Evolutionary conservation across 1,140 invertebrate species (phyloP).

Genomic region (Philopotamus ludificatus): DNA sequence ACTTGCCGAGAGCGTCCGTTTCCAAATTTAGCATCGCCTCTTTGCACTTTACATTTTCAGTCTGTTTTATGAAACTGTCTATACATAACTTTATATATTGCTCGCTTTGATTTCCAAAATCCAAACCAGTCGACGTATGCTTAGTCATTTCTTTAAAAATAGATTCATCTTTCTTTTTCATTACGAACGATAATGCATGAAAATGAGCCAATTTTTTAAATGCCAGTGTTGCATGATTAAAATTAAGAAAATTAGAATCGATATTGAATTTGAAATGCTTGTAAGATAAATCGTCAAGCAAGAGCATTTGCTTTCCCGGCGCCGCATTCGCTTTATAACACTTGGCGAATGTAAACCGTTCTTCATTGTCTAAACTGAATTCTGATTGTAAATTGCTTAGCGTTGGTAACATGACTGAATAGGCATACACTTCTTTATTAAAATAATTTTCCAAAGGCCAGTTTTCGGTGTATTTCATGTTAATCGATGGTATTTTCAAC

Average conservation of each 20-base stretch:
- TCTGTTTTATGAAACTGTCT: no score
- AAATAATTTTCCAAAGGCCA: neutral
- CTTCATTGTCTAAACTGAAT: neutral
- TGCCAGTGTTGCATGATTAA: conserved; percentile 45
- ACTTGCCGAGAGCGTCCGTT: no score
- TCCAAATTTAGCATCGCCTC: no score
- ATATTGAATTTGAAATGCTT: conserved; percentile 45
- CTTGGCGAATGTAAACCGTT: conserved; percentile 37
- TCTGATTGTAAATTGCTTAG: conserved; percentile 3
- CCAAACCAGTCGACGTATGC: neutral
- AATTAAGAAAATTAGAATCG: conserved; percentile 43
- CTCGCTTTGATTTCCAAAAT: neutral
- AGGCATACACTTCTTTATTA: conserved; percentile 6
- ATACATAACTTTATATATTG: no score
- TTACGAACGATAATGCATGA: conserved; percentile 48
- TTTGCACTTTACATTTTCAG: no score
- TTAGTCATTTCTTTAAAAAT: neutral
- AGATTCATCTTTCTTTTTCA: conserved; percentile 43
- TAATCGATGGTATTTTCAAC: neutral
- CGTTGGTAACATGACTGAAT: neutral
- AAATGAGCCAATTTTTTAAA: conserved; percentile 46
- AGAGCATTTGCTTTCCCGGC: conserved; percentile 41
- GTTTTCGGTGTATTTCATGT: neutral
- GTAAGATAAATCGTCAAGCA: conserved; percentile 48
- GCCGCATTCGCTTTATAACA: conserved; percentile 38